Evolutionary conservation across 1,140 invertebrate genomes (phyloP), one percentile per base, ranked within the genome.

Genomic region (Maniola jurtina): DNA sequence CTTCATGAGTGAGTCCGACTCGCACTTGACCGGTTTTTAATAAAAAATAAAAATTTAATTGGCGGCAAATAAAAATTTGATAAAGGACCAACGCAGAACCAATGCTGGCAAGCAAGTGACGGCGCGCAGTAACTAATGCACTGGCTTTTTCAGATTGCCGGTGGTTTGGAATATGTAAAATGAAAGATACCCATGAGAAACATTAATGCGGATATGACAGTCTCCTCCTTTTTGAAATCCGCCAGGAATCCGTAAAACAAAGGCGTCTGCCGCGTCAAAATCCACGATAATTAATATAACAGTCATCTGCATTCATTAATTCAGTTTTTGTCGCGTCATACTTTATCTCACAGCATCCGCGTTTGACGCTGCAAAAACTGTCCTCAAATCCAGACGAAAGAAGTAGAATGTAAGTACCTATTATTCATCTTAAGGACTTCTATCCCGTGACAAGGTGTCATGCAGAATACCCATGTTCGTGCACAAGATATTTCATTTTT

Each of bases 241-340:
- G 10, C 5, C 9, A 52, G 25, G 8, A 52, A 11, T 52, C 9
- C 25, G 8, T 34, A 34, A 42, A 40, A 63, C 16, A 55, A 61
- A 63, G 55, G 47, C 50, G 36, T 55, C 36, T 58, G 64, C 57
- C n/a, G 16, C 66, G 45, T 70, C 58, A 70, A 52, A 65, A 54
- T 55, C 62, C 54, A 71, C 66, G 47, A 64, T 75, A 78, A 83
- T 80, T 82, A 81, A 81, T 79, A 75, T 72, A 77, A 70, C 58
- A 76, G 74, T 69, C 66, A 64, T 65, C 64, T 61, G 67, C 67
- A 61, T 70, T 64, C 75, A 81, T 81, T 81, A 81, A 81, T 81
- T 76, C 61, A 73, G 68, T 77, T 79, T 81, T 81, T 81, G 79
- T 77, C 66, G 69, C 64, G 60, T 77, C 75, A 79, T 77, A 81